Evolutionary conservation across 2,113 vertebrate species (phyloP), one percentile per base, ranked within the genome.

Genomic region (Microtus ochrogaster): DNA sequence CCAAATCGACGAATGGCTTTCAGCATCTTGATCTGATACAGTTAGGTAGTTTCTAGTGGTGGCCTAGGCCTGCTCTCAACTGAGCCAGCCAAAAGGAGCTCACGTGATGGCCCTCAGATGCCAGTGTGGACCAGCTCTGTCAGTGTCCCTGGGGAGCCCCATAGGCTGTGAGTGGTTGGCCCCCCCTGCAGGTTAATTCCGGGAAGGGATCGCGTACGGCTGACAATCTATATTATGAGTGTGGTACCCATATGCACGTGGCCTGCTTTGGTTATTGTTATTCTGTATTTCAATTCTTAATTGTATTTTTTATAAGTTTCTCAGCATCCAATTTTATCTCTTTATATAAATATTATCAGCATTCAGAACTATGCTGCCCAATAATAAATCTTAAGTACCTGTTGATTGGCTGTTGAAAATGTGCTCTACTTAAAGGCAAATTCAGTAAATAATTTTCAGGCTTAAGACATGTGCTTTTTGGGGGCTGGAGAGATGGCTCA

Each of bases 91-190:
- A n/a, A 70, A 47, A 70, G 28, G 63, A 24, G 16, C 16, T 72
- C 28, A 21, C 8, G 16, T n/a, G 17, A 24, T 58, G 12, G 21
- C 47, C 49, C 81, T 70, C 47, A 28, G 3, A 39, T 22, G 36
- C 76, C 84, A 11, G 0, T n/a, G 33, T 24, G 49, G 47, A 4
- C 81, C 49, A 52, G 49, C 49, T 52, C 49, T 0, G 49, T 52
- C 49, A 52, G 49, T 52, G 49, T 52, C 49, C 49, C 49, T 14
- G 12, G 49, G 49, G 49, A 52, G 49, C 49, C 49, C 49, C 9
- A 21, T 11, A 14, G 12, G 7, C 22, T 5, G 17, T 17, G 28
- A 33, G 0, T 13, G 16, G 14, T 24, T 7, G 0, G 13, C 8
- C 1, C 36, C 4, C 41, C 41, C 58, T 33, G 44, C 41, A 61